Percentiles rank a stretch among this genome's conserved stretches.
Evolutionary conservation across 2,797 vertebrate species (phyloP).

Genomic region (Limnodromus scolopaceus): DNA sequence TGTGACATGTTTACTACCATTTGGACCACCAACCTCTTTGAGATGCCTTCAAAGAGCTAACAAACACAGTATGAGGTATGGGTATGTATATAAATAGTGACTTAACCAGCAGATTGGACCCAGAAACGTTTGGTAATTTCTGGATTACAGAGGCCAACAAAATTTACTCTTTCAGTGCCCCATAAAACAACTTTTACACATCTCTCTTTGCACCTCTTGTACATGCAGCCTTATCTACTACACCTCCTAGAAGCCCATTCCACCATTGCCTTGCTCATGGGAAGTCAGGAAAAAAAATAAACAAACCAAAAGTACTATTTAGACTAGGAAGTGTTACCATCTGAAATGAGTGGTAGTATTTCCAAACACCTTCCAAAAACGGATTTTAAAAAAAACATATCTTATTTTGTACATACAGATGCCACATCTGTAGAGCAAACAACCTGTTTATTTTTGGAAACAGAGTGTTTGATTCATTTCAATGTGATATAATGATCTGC

Average conservation of each 20-base stretch:
- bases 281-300: background rate
- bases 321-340: background rate
- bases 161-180: background rate
- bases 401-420: background rate
- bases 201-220: background rate
- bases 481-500: conserved; percentile 44
- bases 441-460: background rate
- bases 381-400: background rate
- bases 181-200: background rate
- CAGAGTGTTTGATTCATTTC: conserved; percentile 11
- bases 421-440: conserved; percentile 23
- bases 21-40: background rate
- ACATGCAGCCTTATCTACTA: background rate
- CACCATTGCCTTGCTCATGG: background rate
- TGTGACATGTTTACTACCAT: background rate
- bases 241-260: background rate
- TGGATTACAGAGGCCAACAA: background rate
- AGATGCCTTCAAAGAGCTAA: background rate
- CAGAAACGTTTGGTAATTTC: background rate
- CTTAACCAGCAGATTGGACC: conserved; percentile 34
- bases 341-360: background rate
- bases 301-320: background rate
- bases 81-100: background rate
- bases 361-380: background rate
- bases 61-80: accelerated